phyloP scores from a whole-genome alignment of 2,113 vertebrate genomes.

The Percopsis transmontana region DNA sequence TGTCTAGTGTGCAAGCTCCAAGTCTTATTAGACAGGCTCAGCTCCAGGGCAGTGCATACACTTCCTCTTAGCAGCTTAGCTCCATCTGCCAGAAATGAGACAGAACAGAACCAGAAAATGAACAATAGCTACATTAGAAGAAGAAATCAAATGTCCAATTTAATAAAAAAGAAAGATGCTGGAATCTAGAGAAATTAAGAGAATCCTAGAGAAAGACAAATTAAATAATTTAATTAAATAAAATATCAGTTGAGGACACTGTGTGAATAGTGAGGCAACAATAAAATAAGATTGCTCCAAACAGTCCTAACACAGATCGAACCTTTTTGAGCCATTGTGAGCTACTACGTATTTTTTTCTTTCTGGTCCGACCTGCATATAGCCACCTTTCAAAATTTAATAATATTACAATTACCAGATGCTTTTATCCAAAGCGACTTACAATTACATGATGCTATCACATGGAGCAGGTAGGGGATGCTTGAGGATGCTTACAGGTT shows the following conservation, averaged over 20 bases:
- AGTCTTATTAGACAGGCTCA: constrained; percentile 49
- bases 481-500: no score
- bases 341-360: no score
- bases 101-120: constrained; percentile 34
- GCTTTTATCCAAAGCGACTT: no score
- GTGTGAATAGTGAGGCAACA: not conserved
- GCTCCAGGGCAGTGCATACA: constrained; percentile 41
- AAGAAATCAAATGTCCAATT: not conserved
- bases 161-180: not conserved
- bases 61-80: constrained; percentile 48
- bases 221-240: not conserved
- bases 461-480: no score
- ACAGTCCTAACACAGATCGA: no score
- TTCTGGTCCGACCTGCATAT: no score
- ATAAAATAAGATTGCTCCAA: no score
- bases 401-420: no score
- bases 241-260: not conserved
- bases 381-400: no score
- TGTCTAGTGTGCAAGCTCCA: constrained; percentile 47
- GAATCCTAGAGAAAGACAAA: not conserved
- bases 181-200: not conserved
- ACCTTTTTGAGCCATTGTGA: no score
- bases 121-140: constrained; percentile 39
- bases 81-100: constrained; percentile 48
- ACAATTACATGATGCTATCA: no score